These are phyloP conservation scores for Drosophila erecta DNA, from an alignment of 1,140 invertebrate genomes.

Conservation along the genomic window DNA sequence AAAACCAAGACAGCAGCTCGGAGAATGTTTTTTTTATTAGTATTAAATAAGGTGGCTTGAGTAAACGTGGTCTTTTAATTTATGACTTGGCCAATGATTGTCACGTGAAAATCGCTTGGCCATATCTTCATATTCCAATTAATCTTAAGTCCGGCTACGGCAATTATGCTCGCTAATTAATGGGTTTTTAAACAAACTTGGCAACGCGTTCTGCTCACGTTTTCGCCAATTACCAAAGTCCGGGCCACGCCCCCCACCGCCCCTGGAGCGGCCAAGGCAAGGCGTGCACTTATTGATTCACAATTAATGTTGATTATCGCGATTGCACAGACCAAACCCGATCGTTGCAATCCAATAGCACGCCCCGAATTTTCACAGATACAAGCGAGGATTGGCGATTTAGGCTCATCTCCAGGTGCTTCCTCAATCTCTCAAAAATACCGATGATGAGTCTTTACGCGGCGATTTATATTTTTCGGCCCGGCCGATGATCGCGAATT, in stretches of 20 bases:
- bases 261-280: constrained; percentile 31
- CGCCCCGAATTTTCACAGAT: constrained; percentile 74
- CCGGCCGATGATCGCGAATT: constrained; percentile 63
- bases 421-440: constrained; percentile 18
- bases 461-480: constrained; percentile 28
- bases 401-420: constrained; percentile 2
- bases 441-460: constrained; percentile 37
- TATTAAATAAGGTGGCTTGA: too few species aligned
- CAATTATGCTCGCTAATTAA: constrained; percentile 76
- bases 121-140: constrained; percentile 74
- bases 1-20: background rate
- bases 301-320: constrained; percentile 79
- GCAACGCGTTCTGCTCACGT: constrained; percentile 78
- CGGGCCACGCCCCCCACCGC: constrained; percentile 17
- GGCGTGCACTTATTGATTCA: constrained; percentile 81
- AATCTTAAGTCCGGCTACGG: constrained; percentile 58
- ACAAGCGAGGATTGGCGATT: constrained; percentile 18
- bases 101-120: constrained; percentile 46
- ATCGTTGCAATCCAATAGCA: constrained; percentile 40
- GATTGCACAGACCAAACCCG: constrained; percentile 48
- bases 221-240: constrained; percentile 63
- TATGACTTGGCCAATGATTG: constrained; percentile 44
- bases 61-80: background rate
- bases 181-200: constrained; percentile 77
- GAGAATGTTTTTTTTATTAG: too few species aligned